Conservation (phyloP, 2,888 invertebrate genomes). For the Rotaria sp. region DNA sequence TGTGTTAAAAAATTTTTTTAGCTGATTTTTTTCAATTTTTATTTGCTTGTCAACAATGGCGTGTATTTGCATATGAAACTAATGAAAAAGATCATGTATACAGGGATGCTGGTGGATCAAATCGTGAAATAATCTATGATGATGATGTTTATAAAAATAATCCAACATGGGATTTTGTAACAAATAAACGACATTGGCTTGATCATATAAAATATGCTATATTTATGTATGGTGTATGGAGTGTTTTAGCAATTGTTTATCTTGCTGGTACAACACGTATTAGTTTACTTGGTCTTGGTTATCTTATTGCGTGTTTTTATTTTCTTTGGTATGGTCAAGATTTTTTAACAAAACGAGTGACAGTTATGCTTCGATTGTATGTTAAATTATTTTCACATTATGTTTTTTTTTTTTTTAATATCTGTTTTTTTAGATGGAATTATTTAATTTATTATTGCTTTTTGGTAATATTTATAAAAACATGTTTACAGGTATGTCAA, state of each 20-base stretch:
- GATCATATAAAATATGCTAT: conserved; percentile 78
- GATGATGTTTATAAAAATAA: conserved; percentile 47
- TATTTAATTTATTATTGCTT: conserved; percentile 80
- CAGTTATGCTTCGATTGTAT: conserved; percentile 44
- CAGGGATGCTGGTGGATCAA: conserved; percentile 56
- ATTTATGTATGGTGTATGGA: conserved; percentile 87
- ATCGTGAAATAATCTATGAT: conserved; percentile 52
- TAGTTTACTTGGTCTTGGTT: conserved; percentile 87
- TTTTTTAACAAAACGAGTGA: conserved; percentile 79
- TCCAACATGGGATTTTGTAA: conserved; percentile 36
- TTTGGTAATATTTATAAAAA: conserved; percentile 76
- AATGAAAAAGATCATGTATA: conserved; percentile 54
- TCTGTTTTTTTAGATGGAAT: conserved; percentile 66
- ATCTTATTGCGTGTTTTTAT: conserved; percentile 85
- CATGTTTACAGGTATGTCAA: conserved; percentile 65
- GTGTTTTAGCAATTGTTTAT: conserved; percentile 86
- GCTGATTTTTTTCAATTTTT: conserved; percentile 78
- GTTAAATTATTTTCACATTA: neutral
- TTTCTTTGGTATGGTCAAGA: conserved; percentile 98
- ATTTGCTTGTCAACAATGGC: conserved; percentile 74
- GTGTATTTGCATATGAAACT: conserved; percentile 75
- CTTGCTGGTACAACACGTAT: conserved; percentile 60
- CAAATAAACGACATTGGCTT: conserved; percentile 64
- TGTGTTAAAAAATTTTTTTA: conserved; percentile 42
- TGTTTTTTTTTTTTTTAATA: conserved; percentile 16